Evolutionary conservation across 2,888 invertebrate genomes (phyloP), one percentile per base, ranked within the genome.

Genomic region (Drosophila recens): DNA sequence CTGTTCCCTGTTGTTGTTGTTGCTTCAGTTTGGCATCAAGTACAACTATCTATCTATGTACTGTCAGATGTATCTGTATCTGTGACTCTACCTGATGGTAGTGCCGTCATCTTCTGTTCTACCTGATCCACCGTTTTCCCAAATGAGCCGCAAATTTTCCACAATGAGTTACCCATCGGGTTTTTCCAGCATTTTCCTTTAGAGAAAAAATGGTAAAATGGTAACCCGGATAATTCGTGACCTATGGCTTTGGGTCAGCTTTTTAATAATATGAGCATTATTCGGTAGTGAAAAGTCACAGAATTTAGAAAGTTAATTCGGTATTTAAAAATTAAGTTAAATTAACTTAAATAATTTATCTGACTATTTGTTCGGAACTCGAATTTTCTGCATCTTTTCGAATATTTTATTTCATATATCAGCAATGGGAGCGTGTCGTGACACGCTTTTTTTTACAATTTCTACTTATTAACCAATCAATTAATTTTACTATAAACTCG

Each of bases 111-210:
- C 34, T 17, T 13, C n/a, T 33, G 17, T 62, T 77, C 65, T 77
- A 80, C 80, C 80, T 80, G 77, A 58, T 48, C 23, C 8, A 4
- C 43, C 38, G 45, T 34, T 27, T 4, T 43, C 46, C 68, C 59
- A 81, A 79, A 82, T 89, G 70, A 74, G 78, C 89, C 87, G 57
- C 87, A 82, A 87, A 89, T 79, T 87, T 87, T 84, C 84, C 84
- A 84, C 87, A 89, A 84, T 84, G 84, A 85, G 74, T 74, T 73
- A 49, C 43, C 13, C 59, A 49, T 20, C 52, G 82, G 84, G 87
- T 79, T 84, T 84, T 85, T 63, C 83, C 89, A 51, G 15, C 8
- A 6, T 40, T 49, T 69, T 20, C 46, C 17, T 8, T 11, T 27
- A 11, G 8, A n/a, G 6, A 11, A 46, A 15, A 57, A 40, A 56